phyloP scores from a whole-genome alignment of 2,797 vertebrate genomes.

The Lagorchestes hirsutus region DNA sequence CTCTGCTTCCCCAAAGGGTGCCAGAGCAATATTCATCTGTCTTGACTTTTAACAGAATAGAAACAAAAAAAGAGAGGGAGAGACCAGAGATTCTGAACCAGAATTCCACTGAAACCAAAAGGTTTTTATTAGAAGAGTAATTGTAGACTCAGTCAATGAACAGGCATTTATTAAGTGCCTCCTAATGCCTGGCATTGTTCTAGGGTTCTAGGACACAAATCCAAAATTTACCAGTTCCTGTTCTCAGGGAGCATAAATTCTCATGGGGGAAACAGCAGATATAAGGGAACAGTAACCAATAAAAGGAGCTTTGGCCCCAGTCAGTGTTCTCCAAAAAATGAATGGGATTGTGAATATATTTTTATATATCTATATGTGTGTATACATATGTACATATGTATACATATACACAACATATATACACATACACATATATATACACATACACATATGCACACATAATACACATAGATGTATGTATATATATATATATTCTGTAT shows the following conservation, averaged over 20 bases:
- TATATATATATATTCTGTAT: too few relatives aligned
- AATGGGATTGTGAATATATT: neutral
- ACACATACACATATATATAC: too few relatives aligned
- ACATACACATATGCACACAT: too few relatives aligned
- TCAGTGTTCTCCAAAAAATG: neutral
- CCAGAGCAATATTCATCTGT: neutral
- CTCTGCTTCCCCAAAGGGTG: neutral
- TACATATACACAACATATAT: too few relatives aligned
- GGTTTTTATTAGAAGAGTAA: neutral
- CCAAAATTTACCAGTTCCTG: neutral
- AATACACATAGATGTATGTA: too few relatives aligned
- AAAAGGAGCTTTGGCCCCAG: neutral
- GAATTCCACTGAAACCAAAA: neutral
- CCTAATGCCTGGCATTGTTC: neutral
- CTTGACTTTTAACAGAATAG: slow-evolving; percentile 7
- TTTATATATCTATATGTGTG: too few relatives aligned
- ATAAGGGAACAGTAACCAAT: neutral
- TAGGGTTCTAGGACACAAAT: neutral
- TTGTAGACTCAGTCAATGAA: neutral
- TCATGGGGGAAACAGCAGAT: neutral
- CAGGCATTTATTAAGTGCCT: neutral
- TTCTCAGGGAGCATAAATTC: neutral
- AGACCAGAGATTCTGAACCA: slow-evolving; percentile 35
- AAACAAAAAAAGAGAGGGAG: neutral
- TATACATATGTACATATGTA: too few relatives aligned